Evolutionary conservation across 1,140 invertebrate genomes (phyloP).

Genomic region (Epicauta chinensis): DNA sequence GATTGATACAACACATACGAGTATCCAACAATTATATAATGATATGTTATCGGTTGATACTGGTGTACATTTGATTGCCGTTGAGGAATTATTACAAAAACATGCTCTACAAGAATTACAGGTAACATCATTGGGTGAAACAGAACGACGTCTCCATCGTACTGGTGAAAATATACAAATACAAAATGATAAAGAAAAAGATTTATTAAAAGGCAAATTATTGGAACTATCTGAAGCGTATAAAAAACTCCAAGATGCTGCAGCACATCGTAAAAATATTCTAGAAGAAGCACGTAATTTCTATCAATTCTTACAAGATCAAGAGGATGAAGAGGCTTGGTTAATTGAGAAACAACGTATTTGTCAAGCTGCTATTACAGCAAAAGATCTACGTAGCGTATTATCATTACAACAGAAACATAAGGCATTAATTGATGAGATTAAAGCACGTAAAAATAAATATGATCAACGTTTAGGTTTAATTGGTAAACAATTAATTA

Average conservation of each 20-base stretch:
- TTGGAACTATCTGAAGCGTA: slow-evolving; percentile 32
- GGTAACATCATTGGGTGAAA: slow-evolving; percentile 78
- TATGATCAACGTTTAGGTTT: slow-evolving; percentile 59
- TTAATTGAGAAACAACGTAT: slow-evolving; percentile 87
- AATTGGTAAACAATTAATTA: slow-evolving; percentile 66
- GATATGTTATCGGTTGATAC: slow-evolving; percentile 83
- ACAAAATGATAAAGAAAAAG: slow-evolving; percentile 36
- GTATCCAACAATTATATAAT: slow-evolving; percentile 74
- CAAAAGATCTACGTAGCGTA: slow-evolving; percentile 87
- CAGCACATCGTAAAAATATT: slow-evolving; percentile 69
- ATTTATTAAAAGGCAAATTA: slow-evolving; percentile 34
- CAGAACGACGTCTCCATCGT: slow-evolving; percentile 67
- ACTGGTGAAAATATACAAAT: slow-evolving; percentile 49
- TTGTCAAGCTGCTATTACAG: slow-evolving; percentile 82
- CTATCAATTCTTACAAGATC: slow-evolving; percentile 92
- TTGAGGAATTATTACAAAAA: slow-evolving; percentile 90
- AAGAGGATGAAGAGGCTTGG: slow-evolving; percentile 82
- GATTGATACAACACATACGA: slow-evolving; percentile 81
- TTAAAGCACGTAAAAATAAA: slow-evolving; percentile 75
- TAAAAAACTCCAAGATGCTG: slow-evolving; percentile 40
- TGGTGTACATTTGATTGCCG: slow-evolving; percentile 85
- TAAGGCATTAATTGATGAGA: slow-evolving; percentile 88
- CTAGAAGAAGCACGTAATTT: slow-evolving; percentile 89
- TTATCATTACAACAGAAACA: slow-evolving; percentile 90
- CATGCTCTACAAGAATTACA: slow-evolving; percentile 89